A percentile compares a stretch with the other conserved stretches of the same genome.
Evolutionary conservation across 2,888 invertebrate genomes (phyloP).

Genomic region (Macaria liturata): DNA sequence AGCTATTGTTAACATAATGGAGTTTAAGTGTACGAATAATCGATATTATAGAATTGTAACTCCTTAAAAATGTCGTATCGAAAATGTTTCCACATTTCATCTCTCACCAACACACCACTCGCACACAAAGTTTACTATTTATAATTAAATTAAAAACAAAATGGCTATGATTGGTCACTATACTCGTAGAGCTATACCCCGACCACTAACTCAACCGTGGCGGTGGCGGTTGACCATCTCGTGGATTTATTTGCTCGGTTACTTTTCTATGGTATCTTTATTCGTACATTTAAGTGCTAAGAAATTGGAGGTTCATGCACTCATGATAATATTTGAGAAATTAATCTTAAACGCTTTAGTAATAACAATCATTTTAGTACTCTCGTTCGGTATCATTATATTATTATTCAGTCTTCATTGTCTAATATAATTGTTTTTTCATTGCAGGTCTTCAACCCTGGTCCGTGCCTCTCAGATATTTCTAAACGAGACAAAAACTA

Average conservation of each 20-base stretch:
- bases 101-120: too few relatives aligned
- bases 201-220: too few relatives aligned
- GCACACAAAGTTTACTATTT: too few relatives aligned
- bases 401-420: not conserved
- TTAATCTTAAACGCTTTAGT: not conserved
- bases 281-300: not conserved
- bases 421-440: conserved; percentile 13
- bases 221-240: too few relatives aligned
- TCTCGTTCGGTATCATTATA: not conserved
- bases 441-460: conserved; percentile 34
- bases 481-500: conserved; percentile 6
- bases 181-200: too few relatives aligned
- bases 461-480: conserved; percentile 29
- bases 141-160: too few relatives aligned
- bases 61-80: too few relatives aligned
- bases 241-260: too few relatives aligned
- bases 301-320: conserved; percentile 11
- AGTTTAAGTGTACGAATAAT: not conserved
- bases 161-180: too few relatives aligned
- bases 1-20: conserved; percentile 3
- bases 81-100: too few relatives aligned
- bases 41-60: too few relatives aligned
- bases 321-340: conserved; percentile 2
- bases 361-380: conserved; percentile 5
- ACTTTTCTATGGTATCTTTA: too few relatives aligned